Evolutionary conservation across 92 coral and sea anemone genomes (phyloP), one percentile per base, ranked within the genome.

Genomic region (Parazoanthus swiftii): DNA sequence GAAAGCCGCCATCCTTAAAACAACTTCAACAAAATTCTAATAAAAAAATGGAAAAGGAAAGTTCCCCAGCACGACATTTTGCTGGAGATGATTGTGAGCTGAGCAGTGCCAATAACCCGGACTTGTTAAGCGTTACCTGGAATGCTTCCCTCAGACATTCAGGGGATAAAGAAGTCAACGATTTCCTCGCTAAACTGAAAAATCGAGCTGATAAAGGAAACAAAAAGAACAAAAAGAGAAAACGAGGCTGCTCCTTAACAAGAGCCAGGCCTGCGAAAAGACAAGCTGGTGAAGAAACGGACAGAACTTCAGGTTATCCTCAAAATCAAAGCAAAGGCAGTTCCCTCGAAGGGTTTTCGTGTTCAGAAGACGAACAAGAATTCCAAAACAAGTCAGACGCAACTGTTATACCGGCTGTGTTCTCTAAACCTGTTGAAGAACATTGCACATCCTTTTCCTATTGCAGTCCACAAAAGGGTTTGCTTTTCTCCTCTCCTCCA

Each of bases 171-270:
- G 93, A 91, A 85, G 93, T 89, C 20, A 85, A 65, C 5, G 79
- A 89, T 56, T 91, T 89, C 88, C 88, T 89, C 54, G 86, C 89
- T 20, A 89, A 91, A 76, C 89, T 91, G 36, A 89, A 89, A 81
- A 76, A 71, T 48, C 91, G 89, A 16, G 89, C 71, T 37, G 73
- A 73, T 0, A 83, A 80, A 35, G 80, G 81, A 65, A 85, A 78
- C 58, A 85, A 70, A 38, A 89, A 80, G 42, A 88, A 74, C 65
- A 70, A 42, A 42, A 84, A 84, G 48, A 84, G 73, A 58, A 88
- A 85, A 51, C 18, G 87, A 37, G 79, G 33, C 38, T 71, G 66
- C 11, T 13, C 42, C 14, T 84, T 67, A 29, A 10, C 29, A 26
- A 71, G 78, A 44, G 42, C 68, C 54, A 84, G 48, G 21, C 79